Conservation (phyloP, 2,113 vertebrate species). For the Platanista minor region DNA sequence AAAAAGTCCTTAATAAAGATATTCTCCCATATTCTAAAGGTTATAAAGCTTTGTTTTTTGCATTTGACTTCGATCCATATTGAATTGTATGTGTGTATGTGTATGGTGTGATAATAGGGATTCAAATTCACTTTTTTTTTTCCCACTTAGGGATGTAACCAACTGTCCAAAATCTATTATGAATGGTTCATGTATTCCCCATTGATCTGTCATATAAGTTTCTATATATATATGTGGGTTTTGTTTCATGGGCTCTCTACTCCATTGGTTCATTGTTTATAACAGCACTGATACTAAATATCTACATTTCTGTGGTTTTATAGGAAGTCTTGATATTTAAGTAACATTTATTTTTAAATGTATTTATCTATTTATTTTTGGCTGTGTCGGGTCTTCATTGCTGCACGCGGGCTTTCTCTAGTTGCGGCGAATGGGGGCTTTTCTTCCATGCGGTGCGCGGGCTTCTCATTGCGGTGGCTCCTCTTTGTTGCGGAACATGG, state of each 20-base stretch:
- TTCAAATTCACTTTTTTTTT: background rate
- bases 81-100: background rate
- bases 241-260: background rate
- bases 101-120: background rate
- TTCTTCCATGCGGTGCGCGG: too few relatives aligned
- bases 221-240: background rate
- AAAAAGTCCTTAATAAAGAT: constrained; percentile 37
- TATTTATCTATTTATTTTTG: too few relatives aligned
- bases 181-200: background rate
- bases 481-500: too few relatives aligned
- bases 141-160: background rate
- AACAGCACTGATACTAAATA: background rate
- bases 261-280: background rate
- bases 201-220: background rate
- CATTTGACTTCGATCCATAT: background rate
- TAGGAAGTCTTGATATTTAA: background rate
- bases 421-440: too few relatives aligned
- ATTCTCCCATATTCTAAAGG: background rate
- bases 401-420: too few relatives aligned
- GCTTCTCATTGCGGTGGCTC: too few relatives aligned
- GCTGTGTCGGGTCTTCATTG: too few relatives aligned
- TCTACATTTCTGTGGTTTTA: background rate
- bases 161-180: background rate
- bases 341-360: background rate
- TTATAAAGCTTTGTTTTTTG: constrained; percentile 11